Conservation (phyloP, 2,113 vertebrate genomes). For the Mesocricetus auratus region DNA sequence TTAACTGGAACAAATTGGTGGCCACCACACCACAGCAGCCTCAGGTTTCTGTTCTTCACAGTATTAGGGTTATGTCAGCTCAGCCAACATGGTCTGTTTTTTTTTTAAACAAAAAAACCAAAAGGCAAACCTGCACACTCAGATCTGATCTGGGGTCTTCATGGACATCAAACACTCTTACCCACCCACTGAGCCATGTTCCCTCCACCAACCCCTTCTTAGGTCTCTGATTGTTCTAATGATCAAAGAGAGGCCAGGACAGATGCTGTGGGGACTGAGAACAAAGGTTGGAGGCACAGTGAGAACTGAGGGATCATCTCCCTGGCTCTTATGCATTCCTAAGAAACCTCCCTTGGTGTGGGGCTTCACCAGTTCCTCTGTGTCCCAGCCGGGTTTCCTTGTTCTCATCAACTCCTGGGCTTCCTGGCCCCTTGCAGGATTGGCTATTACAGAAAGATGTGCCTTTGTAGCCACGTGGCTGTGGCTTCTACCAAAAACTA, state of each 20-base stretch:
- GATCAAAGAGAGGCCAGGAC: background rate
- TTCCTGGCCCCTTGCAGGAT: background rate
- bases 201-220: background rate
- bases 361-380: background rate
- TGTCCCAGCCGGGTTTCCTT: background rate
- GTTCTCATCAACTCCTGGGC: background rate
- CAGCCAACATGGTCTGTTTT: background rate
- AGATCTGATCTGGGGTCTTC: background rate
- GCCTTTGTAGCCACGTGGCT: background rate
- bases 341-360: background rate
- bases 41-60: no score
- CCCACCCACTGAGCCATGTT: background rate
- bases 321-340: background rate
- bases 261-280: background rate
- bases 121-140: background rate
- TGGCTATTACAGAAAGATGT: background rate
- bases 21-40: no score
- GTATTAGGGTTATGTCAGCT: no score
- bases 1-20: background rate
- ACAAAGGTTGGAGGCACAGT: background rate
- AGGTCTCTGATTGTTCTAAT: background rate
- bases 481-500: constrained; percentile 14
- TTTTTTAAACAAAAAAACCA: no score
- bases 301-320: background rate
- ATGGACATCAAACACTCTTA: background rate